Base-by-base conservation (phyloP, 2,797 vertebrate genomes). In the Hoplostethus atlanticus region DNA sequence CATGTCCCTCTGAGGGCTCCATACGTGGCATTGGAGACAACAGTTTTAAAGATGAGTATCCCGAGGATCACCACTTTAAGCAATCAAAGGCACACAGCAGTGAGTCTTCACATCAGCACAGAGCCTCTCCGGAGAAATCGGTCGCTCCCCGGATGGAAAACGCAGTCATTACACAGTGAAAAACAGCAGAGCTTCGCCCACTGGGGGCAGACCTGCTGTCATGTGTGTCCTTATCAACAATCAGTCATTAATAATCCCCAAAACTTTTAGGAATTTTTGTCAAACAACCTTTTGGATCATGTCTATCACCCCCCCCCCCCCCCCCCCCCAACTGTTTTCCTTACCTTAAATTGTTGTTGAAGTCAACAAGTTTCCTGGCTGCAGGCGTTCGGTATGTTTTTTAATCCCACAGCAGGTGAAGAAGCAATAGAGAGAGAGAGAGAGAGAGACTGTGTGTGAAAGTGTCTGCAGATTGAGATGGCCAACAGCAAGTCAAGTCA, bases 261-360 rank as follows among this genome's bases (percentile, higher is more conserved):
- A 34, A 4, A 34, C 6, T 34, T 34, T 34, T 40, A 40, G 7
- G 9, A 10, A 40, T 8, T 40, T 21, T 21, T 21, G n/a, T 21
- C 21, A 21, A 21, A 21, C 21, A 21, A 21, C 21, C 21, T 21
- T 21, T 21, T 21, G 21, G 21, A 21, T 21, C 21, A 21, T 21
- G 21, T 21, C 21, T 21, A 21, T 47, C 44, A 47, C 13, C 16
- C 15, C 44, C 4, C 15, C 13, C 4, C 12, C 44, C 15, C 16
- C 16, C 64, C 54, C 21, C 50, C 47, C 21, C 30, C 56, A 48
- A 40, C 31, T 40, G 2, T 38, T 47, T 5, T 47, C 31, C 80
- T 76, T 72, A 87, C 83, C 81, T 82, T 76, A n/a, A 79, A 58
- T 64, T 4, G 57, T 40, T 67, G 72, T 48, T 54, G 51, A 42